Evolutionary conservation across 2,888 invertebrate genomes (phyloP).

Genomic region (Coronaproctus castanopsis): DNA sequence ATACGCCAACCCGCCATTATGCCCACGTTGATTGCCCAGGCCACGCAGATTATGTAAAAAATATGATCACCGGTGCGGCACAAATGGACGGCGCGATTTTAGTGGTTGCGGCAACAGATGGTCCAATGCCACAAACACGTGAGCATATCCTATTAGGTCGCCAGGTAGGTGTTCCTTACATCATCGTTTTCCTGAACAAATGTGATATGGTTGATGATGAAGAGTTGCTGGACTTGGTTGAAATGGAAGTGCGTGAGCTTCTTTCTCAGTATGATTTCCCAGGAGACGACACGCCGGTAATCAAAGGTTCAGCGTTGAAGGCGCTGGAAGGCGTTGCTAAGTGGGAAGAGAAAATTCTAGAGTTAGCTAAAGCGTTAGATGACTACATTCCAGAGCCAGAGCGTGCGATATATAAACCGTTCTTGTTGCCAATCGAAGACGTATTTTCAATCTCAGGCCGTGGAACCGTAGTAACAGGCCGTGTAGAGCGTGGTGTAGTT

Average conservation of each 20-base stretch:
- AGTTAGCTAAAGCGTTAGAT: constrained; percentile 11
- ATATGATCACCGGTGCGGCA: constrained; percentile 35
- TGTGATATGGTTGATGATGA: constrained; percentile 19
- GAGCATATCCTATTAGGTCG: constrained; percentile 34
- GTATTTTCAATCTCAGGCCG: constrained; percentile 21
- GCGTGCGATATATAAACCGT: constrained; percentile 18
- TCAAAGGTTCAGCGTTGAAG: constrained; percentile 16
- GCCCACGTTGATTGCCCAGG: constrained; percentile 37
- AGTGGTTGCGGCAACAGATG: constrained; percentile 37
- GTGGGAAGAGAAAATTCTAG: constrained; percentile 9
- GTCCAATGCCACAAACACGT: constrained; percentile 38
- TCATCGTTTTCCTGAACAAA: constrained; percentile 38
- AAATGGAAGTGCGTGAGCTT: constrained; percentile 17
- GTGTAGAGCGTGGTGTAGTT: constrained; percentile 19
- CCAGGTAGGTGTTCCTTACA: constrained; percentile 28
- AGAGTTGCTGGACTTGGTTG: constrained; percentile 18
- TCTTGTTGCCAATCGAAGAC: constrained; percentile 21
- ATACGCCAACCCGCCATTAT: constrained; percentile 27
- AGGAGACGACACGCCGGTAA: constrained; percentile 16
- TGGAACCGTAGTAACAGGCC: constrained; percentile 22
- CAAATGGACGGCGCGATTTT: constrained; percentile 39
- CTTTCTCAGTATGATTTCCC: constrained; percentile 15
- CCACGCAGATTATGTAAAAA: constrained; percentile 36
- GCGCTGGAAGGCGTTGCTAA: constrained; percentile 22
- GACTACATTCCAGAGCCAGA: constrained; percentile 11